Conservation (phyloP, 2,888 invertebrate genomes). For the Ceriagrion tenellum region DNA sequence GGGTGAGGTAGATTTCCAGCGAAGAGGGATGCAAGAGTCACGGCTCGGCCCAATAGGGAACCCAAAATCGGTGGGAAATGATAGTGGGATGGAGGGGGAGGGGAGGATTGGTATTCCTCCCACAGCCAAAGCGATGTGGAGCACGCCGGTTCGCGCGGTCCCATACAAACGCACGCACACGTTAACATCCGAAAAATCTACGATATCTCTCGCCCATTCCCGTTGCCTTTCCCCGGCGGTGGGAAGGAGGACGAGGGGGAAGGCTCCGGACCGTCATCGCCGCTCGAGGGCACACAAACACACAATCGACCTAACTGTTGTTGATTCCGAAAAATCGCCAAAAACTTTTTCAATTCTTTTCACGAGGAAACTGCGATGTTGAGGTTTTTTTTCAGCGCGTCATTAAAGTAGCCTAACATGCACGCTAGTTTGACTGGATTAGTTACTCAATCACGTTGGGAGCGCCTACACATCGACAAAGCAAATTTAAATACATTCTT, state of each 20-base stretch:
- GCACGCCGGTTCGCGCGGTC: background rate
- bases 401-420: too few species aligned
- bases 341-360: too few species aligned
- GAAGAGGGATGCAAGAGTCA: background rate
- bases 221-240: background rate
- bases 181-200: background rate
- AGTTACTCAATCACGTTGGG: too few species aligned
- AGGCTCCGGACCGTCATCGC: background rate
- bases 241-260: background rate
- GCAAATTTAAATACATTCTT: too few species aligned
- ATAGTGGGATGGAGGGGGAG: background rate
- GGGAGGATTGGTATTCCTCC: background rate
- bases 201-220: background rate
- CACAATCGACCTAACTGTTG: background rate
- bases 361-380: too few species aligned
- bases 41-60: background rate
- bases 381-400: too few species aligned
- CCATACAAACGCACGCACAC: background rate
- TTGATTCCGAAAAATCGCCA: background rate
- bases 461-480: too few species aligned
- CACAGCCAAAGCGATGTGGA: background rate
- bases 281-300: background rate
- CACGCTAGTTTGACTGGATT: too few species aligned
- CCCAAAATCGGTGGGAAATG: background rate
- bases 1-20: background rate